Percentiles rank a stretch among this genome's conserved stretches.
These are phyloP conservation scores for Tyria jacobaeae DNA, from an alignment of 2,888 invertebrate species.

Conservation along the genomic window DNA sequence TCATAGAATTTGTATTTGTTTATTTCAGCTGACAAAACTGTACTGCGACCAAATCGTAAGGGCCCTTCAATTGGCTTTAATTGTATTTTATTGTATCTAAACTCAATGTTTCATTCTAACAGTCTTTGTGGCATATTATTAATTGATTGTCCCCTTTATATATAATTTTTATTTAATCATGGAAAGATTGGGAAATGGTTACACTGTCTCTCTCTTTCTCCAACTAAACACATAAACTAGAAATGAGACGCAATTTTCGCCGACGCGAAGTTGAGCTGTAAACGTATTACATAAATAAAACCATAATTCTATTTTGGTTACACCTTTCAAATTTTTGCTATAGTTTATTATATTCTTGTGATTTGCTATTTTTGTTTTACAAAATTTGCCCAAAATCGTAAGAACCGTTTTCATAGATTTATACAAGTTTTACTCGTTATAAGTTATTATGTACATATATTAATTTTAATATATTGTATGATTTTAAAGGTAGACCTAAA, in stretches of 20 bases:
- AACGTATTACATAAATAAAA: not conserved
- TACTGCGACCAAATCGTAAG: conserved; percentile 84
- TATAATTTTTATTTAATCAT: not conserved
- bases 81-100: conserved; percentile 50
- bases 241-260: conserved; percentile 3
- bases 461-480: not conserved
- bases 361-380: too few relatives aligned
- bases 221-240: not conserved
- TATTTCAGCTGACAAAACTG: conserved; percentile 85
- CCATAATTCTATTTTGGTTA: conserved; percentile 39
- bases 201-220: not conserved
- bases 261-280: not conserved
- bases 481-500: not conserved
- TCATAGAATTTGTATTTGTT: conserved; percentile 60
- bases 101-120: conserved; percentile 54
- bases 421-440: not conserved
- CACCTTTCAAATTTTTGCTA: not conserved
- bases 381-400: too few relatives aligned
- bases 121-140: conserved; percentile 32
- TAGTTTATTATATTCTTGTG: too few relatives aligned
- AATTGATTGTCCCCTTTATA: not conserved
- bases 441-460: not conserved
- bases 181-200: not conserved
- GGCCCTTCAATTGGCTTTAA: conserved; percentile 62
- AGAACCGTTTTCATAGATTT: too few relatives aligned